Evolutionary conservation across 2,113 vertebrate genomes (phyloP).

Genomic region (Myiozetetes cayanensis): DNA sequence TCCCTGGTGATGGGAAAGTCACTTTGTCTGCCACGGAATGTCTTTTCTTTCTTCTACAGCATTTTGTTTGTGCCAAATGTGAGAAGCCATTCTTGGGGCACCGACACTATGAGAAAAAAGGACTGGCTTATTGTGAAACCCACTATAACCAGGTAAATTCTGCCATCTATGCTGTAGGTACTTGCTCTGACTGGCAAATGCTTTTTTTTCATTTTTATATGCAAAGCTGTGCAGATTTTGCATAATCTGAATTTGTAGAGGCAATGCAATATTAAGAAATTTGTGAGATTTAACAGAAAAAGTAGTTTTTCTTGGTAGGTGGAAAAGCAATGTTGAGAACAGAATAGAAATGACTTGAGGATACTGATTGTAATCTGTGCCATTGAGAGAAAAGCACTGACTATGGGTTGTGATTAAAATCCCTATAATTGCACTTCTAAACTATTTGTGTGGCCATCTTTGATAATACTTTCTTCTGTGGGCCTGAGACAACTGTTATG

Average conservation of each 20-base stretch:
- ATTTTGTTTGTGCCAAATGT: conserved; percentile 82
- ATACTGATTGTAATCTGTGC: neutral
- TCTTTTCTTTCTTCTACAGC: conserved; percentile 47
- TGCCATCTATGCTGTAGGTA: neutral
- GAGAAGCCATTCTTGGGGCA: conserved; percentile 81
- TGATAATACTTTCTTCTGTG: neutral
- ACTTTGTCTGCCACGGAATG: neutral
- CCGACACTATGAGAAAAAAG: conserved; percentile 79
- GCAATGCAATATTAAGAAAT: neutral
- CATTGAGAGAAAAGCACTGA: neutral
- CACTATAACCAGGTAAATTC: conserved; percentile 79
- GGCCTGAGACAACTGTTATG: neutral
- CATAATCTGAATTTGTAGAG: neutral
- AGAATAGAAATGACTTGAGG: neutral
- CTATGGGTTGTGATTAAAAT: neutral
- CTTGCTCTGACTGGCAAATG: neutral
- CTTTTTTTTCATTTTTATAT: neutral
- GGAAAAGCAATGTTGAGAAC: neutral
- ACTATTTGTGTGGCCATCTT: neutral
- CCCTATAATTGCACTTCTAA: neutral
- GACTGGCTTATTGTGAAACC: conserved; percentile 81
- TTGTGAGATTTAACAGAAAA: neutral
- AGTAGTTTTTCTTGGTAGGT: neutral
- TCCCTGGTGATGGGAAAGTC: neutral
- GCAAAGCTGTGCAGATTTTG: neutral